Evolutionary conservation across 2,113 vertebrate species (phyloP).

Genomic region (Crocuta crocuta): DNA sequence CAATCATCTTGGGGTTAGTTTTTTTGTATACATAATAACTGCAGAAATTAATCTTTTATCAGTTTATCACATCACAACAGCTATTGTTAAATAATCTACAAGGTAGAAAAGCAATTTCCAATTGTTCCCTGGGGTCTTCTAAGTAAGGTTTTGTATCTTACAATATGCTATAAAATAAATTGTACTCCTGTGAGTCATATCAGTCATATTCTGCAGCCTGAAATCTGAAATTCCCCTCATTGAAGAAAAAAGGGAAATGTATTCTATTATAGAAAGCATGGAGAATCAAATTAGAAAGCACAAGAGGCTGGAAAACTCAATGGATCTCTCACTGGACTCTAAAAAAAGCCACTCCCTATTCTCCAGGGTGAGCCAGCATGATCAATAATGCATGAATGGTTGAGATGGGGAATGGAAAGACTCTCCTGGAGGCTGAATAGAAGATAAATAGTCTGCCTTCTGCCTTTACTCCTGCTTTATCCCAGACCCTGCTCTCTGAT

Average conservation of each 20-base stretch:
- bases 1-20: constrained; percentile 20
- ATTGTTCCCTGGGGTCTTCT: constrained; percentile 49
- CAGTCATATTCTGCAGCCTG: background rate
- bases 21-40: constrained; percentile 41
- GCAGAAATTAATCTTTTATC: constrained; percentile 65
- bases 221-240: constrained; percentile 47
- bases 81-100: constrained; percentile 61
- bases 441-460: background rate
- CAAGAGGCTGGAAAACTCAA: constrained; percentile 46
- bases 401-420: background rate
- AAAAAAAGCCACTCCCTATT: background rate
- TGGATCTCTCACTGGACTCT: constrained; percentile 24
- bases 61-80: constrained; percentile 48
- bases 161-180: constrained; percentile 57
- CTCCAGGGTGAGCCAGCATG: background rate
- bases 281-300: constrained; percentile 56
- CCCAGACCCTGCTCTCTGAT: background rate
- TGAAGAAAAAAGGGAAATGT: constrained; percentile 55
- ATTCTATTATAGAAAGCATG: constrained; percentile 40
- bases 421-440: constrained; percentile 20
- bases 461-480: background rate
- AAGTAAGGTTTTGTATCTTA: constrained; percentile 49
- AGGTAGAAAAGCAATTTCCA: constrained; percentile 57
- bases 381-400: background rate
- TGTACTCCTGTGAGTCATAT: constrained; percentile 31